These are phyloP conservation scores for Nephrotoma appendiculata DNA, from an alignment of 2,888 invertebrate genomes.

Conservation along the genomic window DNA sequence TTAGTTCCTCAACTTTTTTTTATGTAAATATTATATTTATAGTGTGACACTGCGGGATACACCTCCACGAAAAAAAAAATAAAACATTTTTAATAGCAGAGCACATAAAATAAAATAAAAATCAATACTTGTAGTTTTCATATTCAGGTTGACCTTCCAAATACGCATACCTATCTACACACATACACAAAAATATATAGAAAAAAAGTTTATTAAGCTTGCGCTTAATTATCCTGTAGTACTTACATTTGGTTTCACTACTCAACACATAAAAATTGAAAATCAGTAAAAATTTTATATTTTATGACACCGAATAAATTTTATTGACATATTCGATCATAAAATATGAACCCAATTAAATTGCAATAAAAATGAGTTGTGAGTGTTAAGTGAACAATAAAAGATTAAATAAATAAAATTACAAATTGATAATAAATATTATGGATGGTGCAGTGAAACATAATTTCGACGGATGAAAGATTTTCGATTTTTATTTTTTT, in stretches of 20 bases:
- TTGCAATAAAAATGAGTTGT: not conserved
- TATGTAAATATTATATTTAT: not conserved
- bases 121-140: not conserved
- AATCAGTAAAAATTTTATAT: not conserved
- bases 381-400: not conserved
- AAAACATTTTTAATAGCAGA: not conserved
- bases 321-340: not conserved
- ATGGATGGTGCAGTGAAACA: not conserved
- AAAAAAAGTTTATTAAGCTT: not conserved
- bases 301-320: not conserved
- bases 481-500: not conserved
- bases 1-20: not conserved
- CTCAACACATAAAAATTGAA: too few species aligned
- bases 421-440: not conserved
- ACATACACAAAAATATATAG: too few species aligned
- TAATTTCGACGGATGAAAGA: too few species aligned
- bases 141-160: not conserved
- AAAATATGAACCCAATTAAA: not conserved
- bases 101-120: not conserved
- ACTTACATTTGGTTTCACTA: not conserved
- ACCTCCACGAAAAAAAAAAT: not conserved
- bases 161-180: not conserved
- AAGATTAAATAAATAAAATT: not conserved
- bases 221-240: not conserved
- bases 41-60: not conserved